Conservation (phyloP, 2,888 invertebrate genomes). For the Chalcosyrphus nemorum region DNA sequence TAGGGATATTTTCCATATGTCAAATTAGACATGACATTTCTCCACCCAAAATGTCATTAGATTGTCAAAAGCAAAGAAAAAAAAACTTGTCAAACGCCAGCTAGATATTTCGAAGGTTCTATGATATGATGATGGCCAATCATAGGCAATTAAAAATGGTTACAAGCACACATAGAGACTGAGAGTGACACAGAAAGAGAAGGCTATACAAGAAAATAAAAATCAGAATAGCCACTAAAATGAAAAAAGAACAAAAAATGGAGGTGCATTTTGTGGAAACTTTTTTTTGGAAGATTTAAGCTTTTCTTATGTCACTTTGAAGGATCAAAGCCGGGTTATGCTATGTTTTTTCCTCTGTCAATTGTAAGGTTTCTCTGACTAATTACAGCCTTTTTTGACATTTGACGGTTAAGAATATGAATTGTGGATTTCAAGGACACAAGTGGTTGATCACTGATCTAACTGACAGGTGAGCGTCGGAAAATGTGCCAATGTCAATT, state of each 20-base stretch:
- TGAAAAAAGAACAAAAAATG: background rate
- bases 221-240: background rate
- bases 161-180: constrained; percentile 6
- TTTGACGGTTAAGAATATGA: background rate
- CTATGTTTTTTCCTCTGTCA: background rate
- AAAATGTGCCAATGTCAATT: too few species aligned
- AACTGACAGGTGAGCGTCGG: constrained; percentile 10
- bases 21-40: background rate
- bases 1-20: background rate
- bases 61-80: background rate
- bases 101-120: constrained; percentile 8
- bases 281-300: background rate
- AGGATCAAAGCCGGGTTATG: background rate
- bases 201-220: background rate
- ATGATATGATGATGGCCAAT: constrained; percentile 38
- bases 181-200: background rate
- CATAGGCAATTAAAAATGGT: constrained; percentile 34
- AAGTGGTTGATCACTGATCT: background rate
- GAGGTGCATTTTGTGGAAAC: background rate
- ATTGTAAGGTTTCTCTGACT: background rate
- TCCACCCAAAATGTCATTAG: background rate
- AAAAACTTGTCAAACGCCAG: background rate
- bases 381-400: background rate
- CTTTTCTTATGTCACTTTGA: constrained; percentile 14
- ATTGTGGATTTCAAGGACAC: background rate